Evolutionary conservation across 2,797 vertebrate species (phyloP), one percentile per base, ranked within the genome.

Genomic region (Philypnodon macrostomus): DNA sequence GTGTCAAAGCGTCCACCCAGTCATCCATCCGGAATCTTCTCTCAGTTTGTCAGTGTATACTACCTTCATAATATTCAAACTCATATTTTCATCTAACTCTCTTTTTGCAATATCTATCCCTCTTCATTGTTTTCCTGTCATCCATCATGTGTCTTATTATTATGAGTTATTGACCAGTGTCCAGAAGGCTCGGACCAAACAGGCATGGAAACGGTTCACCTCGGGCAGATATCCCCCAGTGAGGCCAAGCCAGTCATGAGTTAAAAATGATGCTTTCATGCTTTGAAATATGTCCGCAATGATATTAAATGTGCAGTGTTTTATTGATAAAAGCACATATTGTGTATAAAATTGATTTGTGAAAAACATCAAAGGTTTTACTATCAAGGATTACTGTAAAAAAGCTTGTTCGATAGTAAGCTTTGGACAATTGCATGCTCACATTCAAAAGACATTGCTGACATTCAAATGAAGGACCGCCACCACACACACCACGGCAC

Each of bases 1-100:
- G 83, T 79, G 85, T 83, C 77, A 79, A 76, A 63, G 80, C 79
- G 77, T 77, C 80, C 75, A 58, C 62, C 64, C 63, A 70, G 74
- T 61, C 70, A 75, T 65, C 68, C 75, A 51, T 60, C 61, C 67
- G 53, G 14, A 45, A 30, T 39, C 44, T 35, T 33, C 46, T 55
- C 60, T 63, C 62, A 57, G 71, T 79, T 75, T 70, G 78, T 78
- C 75, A 58, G 69, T 57, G 55, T 42, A 44, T 30, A 60, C n/a
- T n/a, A n/a, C 57, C 63, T 58, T 67, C 58, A 72, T 63, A 71
- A 58, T 73, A 58, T 67, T n/a, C 39, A 15, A 30, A 36, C 48
- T 41, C 5, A 21, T 47, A 36, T 58, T 29, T 41, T 16, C 35
- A 13, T 48, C 29, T 17, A 36, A 13, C 21, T 58, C 15, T 54